Base-by-base conservation (phyloP, 2,797 vertebrate species). In the Antennarius maculatus region DNA sequence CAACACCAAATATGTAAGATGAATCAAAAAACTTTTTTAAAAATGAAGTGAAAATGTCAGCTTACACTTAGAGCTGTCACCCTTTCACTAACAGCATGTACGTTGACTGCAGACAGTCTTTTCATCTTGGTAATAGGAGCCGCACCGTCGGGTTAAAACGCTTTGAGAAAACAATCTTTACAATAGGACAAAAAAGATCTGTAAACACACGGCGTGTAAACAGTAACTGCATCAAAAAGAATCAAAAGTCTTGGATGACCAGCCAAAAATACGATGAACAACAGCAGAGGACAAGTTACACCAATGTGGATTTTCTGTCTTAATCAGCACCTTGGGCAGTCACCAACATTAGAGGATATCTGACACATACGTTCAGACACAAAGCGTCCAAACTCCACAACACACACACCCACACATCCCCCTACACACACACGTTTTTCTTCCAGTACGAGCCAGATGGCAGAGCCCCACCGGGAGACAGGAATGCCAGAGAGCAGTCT, bases 271-370 rank as follows among this genome's bases (percentile, higher is more conserved):
- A 49, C 10, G 9, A 59, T 37, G 49, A 76, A 66, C 47, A 56
- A 28, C 59, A 7, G 61, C 52, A 58, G 52, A 59, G 27, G 29
- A 60, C 42, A 52, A 60, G 55, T 73, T 47, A 23, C 55, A 54
- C 60, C 69, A 66, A 73, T 75, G 69, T 77, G 60, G 42, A 64
- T 81, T 79, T 81, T 66, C 59, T 27, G 61, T 71, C 74, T 87
- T 84, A 83, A 90, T 86, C 82, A 81, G 78, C 81, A 82, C 84
- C 84, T 75, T 64, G 50, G 70, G 81, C 82, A 46, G 63, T 18
- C 61, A 34, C 51, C 16, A 45, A 82, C 79, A 86, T 74, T 71
- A 80, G 49, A 82, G 65, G 59, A 61, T 74, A 59, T 83, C 60
- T 67, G 16, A 74, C 70, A 76, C 85, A 80, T 76, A 84, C 81